Percentiles rank a stretch among this genome's conserved stretches.
Conservation (phyloP, 92 coral and sea anemone species). For the Siderastrea siderea region DNA sequence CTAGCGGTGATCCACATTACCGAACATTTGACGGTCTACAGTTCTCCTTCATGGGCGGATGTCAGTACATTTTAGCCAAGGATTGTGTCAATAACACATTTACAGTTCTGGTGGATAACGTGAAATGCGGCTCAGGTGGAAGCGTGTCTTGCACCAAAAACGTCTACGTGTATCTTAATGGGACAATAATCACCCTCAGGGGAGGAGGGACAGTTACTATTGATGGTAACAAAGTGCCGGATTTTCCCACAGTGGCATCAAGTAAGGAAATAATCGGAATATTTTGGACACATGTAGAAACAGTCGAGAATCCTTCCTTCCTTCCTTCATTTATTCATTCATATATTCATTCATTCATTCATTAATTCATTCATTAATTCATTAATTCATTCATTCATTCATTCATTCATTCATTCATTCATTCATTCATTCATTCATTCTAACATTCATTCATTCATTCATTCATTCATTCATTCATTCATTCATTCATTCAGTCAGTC, state of each 20-base stretch:
- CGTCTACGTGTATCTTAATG: constrained; percentile 71
- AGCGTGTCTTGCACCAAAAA: constrained; percentile 77
- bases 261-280: constrained; percentile 53
- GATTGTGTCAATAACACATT: constrained; percentile 79
- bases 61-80: constrained; percentile 89
- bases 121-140: constrained; percentile 78
- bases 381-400: too few species aligned
- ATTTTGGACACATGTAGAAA: too few species aligned
- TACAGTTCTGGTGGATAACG: constrained; percentile 83
- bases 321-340: too few species aligned
- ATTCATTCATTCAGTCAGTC: neutral
- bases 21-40: constrained; percentile 91
- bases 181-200: constrained; percentile 67
- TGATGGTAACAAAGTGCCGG: constrained; percentile 56
- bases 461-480: neutral
- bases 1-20: constrained; percentile 92
- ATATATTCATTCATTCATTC: too few species aligned
- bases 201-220: constrained; percentile 69
- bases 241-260: constrained; percentile 65
- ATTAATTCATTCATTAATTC: too few species aligned
- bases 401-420: too few species aligned
- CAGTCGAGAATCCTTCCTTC: too few species aligned
- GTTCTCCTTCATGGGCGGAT: constrained; percentile 82
- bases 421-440: too few species aligned
- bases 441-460: neutral